Conservation (phyloP, 2,113 vertebrate species). For the Labrus mixtus region DNA sequence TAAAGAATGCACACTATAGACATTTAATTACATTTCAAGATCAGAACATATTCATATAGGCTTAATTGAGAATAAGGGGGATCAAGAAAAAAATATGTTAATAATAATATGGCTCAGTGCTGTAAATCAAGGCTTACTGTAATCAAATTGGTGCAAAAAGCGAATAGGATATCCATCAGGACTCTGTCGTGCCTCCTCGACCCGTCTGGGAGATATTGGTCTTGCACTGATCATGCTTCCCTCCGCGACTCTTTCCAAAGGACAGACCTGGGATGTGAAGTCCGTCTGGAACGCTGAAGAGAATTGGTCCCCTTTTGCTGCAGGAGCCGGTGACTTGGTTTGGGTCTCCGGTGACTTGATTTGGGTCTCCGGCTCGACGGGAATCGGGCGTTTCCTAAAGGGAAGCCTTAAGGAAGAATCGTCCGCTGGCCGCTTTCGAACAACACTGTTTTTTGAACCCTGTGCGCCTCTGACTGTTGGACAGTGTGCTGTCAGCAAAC, state of each 20-base stretch:
- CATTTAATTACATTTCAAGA: not conserved
- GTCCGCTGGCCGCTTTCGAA: slow-evolving; percentile 55
- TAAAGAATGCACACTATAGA: not conserved
- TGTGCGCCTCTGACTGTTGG: not conserved
- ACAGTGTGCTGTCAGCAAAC: not conserved
- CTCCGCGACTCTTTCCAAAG: not conserved
- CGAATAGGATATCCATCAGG: slow-evolving; percentile 11
- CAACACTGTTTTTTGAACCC: not conserved
- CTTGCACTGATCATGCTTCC: not conserved
- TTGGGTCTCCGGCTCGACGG: slow-evolving; percentile 45
- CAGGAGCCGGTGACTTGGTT: slow-evolving; percentile 11
- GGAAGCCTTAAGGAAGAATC: slow-evolving; percentile 68
- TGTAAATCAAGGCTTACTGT: slow-evolving; percentile 37
- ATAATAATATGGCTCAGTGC: too few species aligned
- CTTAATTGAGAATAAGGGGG: too few species aligned
- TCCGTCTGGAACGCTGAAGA: slow-evolving; percentile 4
- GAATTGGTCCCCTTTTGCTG: not conserved
- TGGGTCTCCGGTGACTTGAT: slow-evolving; percentile 46
- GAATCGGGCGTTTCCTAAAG: slow-evolving; percentile 81
- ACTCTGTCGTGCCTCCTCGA: slow-evolving; percentile 1
- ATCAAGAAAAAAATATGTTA: too few species aligned
- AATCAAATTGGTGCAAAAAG: slow-evolving; percentile 15
- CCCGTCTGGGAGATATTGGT: slow-evolving; percentile 8
- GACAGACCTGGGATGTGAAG: not conserved
- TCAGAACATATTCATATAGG: not conserved